A percentile compares a stretch with the other conserved stretches of the same genome.
Conservation (phyloP, 2,113 vertebrate genomes). For the Fukomys damarensis region DNA sequence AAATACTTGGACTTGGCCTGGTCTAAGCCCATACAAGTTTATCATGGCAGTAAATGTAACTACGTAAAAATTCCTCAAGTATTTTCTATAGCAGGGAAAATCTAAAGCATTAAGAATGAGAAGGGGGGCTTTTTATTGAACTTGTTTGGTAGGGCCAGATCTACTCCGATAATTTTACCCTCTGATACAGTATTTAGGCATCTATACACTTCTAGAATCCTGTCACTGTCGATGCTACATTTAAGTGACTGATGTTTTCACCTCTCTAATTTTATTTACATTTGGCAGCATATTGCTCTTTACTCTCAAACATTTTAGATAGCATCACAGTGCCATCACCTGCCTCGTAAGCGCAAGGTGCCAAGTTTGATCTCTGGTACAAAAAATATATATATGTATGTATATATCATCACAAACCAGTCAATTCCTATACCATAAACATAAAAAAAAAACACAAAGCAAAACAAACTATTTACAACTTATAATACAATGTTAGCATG, state of each 20-base stretch:
- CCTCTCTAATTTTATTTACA: not conserved
- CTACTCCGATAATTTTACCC: not conserved
- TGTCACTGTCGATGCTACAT: not conserved
- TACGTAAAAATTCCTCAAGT: not conserved
- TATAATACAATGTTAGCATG: not conserved
- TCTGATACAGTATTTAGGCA: not conserved
- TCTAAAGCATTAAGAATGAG: not conserved
- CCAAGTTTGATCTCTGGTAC: too few relatives aligned
- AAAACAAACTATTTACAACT: not conserved
- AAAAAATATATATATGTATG: too few relatives aligned
- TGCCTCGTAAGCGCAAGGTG: too few relatives aligned
- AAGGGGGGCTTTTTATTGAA: not conserved
- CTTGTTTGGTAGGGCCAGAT: not conserved
- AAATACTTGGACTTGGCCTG: conserved; percentile 47
- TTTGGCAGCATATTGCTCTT: not conserved
- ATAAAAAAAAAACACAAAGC: not conserved
- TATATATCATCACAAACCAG: not conserved
- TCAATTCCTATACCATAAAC: not conserved
- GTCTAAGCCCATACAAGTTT: not conserved
- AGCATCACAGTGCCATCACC: too few relatives aligned
- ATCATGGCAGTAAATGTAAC: conserved; percentile 43
- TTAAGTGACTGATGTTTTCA: not conserved
- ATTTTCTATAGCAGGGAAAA: not conserved
- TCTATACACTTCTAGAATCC: not conserved
- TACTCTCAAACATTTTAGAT: not conserved